phyloP scores from a whole-genome alignment of 2,888 invertebrate genomes.

The Drosophila picticornis region DNA sequence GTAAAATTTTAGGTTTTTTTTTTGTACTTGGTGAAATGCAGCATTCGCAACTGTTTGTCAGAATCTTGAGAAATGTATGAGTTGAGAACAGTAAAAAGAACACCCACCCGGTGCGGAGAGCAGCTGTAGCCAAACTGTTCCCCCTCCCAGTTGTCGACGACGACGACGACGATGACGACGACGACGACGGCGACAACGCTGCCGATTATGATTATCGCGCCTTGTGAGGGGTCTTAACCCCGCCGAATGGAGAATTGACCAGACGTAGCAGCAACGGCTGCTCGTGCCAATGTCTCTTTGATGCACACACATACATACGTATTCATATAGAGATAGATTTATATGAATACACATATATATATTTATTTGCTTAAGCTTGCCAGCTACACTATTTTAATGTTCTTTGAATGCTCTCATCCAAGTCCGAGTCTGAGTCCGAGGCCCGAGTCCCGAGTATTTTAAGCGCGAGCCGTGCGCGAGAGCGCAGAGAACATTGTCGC shows the following conservation, averaged over 20 bases:
- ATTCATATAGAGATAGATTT: constrained; percentile 21
- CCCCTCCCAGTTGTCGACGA: constrained; percentile 24
- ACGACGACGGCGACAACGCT: constrained; percentile 22
- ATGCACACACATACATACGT: constrained; percentile 24
- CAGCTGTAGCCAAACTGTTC: constrained; percentile 25
- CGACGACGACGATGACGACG: constrained; percentile 23
- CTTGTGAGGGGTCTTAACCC: constrained; percentile 82
- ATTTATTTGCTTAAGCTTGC: constrained; percentile 1
- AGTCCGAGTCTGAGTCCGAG: constrained; percentile 10
- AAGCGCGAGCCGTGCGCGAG: constrained; percentile 27
- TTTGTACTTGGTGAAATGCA: background rate
- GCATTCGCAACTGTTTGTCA: background rate
- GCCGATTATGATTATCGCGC: constrained; percentile 82
- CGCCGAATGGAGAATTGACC: constrained; percentile 56
- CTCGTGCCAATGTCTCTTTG: constrained; percentile 39
- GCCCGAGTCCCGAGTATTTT: constrained; percentile 7
- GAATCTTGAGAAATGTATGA: background rate
- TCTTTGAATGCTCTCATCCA: constrained; percentile 1
- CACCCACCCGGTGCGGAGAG: constrained; percentile 13
- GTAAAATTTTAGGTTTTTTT: background rate
- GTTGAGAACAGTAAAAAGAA: background rate
- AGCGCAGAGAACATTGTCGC: constrained; percentile 74
- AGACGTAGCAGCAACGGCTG: constrained; percentile 49
- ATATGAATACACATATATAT: constrained; percentile 4
- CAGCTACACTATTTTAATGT: constrained; percentile 27